Conservation (phyloP, 2,888 invertebrate genomes). For the Temnothorax rugatulus region DNA sequence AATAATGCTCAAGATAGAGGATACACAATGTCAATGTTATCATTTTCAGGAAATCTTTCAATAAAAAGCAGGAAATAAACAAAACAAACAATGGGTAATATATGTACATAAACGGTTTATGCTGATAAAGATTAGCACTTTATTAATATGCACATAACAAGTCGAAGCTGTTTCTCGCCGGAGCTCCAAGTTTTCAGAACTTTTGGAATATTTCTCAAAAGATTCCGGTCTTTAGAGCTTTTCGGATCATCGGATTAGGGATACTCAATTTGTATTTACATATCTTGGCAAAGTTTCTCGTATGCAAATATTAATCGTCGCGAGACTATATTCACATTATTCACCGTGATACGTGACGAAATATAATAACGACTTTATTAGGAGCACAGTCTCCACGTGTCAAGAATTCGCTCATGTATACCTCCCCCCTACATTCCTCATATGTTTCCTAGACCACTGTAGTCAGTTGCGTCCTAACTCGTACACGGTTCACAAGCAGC, state of each 20-base stretch:
- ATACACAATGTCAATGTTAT: background rate
- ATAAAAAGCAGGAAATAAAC: background rate
- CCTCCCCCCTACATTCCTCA: constrained; percentile 31
- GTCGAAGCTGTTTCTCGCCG: no score
- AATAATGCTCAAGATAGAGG: background rate
- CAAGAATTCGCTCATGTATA: constrained; percentile 46
- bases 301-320: background rate
- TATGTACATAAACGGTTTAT: background rate
- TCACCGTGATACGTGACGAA: background rate
- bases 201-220: background rate
- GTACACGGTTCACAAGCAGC: background rate
- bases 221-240: background rate
- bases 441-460: constrained; percentile 33
- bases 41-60: background rate
- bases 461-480: constrained; percentile 49
- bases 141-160: background rate
- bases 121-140: background rate
- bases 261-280: background rate
- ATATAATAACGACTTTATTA: constrained; percentile 39
- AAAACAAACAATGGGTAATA: background rate
- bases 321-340: background rate
- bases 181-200: background rate
- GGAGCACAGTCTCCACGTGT: constrained; percentile 21
- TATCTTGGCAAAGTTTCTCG: background rate
- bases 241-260: background rate